Evolutionary conservation across 2,797 vertebrate species (phyloP).

Genomic region (Sciurus carolinensis): DNA sequence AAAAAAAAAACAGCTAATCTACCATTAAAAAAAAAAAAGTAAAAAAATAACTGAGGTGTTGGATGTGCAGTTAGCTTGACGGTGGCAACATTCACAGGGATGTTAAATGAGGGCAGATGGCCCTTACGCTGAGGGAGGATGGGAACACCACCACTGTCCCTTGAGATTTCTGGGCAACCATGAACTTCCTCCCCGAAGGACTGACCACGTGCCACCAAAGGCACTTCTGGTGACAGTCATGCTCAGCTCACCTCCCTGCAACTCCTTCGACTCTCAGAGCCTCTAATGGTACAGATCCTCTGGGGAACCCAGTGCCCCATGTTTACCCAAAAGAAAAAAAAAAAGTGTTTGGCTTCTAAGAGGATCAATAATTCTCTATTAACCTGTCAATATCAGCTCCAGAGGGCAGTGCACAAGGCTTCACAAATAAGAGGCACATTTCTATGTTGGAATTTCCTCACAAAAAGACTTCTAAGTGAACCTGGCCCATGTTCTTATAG

Average conservation of each 20-base stretch:
- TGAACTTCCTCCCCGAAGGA: fast-evolving
- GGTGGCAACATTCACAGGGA: background rate
- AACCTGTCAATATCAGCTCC: background rate
- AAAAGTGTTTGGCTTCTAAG: background rate
- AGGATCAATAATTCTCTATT: background rate
- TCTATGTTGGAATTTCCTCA: background rate
- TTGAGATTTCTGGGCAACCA: fast-evolving
- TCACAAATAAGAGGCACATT: too few species aligned
- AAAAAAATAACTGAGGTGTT: background rate
- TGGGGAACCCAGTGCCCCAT: fast-evolving
- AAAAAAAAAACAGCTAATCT: too few species aligned
- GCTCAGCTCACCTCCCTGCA: background rate
- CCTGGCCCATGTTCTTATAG: fast-evolving
- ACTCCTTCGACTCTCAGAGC: background rate
- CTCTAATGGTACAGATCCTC: background rate
- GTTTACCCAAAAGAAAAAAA: background rate
- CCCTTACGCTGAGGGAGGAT: background rate
- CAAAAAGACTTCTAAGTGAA: background rate
- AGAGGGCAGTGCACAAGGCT: background rate
- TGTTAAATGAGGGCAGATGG: background rate
- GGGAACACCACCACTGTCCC: fast-evolving
- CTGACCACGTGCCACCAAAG: fast-evolving
- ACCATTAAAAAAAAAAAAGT: background rate
- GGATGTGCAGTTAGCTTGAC: background rate
- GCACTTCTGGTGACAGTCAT: fast-evolving